Evolutionary conservation across 2,888 invertebrate genomes (phyloP), one percentile per base, ranked within the genome.

Genomic region (Trichopoda pennipes): DNA sequence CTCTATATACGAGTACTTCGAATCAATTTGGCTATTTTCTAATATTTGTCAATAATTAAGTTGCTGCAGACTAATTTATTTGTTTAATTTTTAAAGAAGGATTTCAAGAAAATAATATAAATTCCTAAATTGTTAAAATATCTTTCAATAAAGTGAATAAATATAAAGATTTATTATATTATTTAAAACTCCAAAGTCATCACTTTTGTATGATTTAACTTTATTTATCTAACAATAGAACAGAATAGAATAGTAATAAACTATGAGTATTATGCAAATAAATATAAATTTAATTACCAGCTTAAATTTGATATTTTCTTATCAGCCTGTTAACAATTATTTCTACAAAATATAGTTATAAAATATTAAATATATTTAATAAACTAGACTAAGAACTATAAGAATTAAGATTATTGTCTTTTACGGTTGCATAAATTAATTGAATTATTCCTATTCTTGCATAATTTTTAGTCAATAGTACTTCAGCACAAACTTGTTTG

Each of bases 201-300:
- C 28, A 53, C 14, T 17, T 28, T 32, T 28, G 28, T 28, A 14
- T 23, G n/a, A 47, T n/a, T 28, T 7, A n/a, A 0, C n/a, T 61
- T 6, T 23, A 23, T 47, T 14, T 51, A 21, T 14, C 14, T 4
- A 47, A 16, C 28, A 17, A 47, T 4, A 28, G 6, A 49, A 66
- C 19, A 55, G 28, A 53, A 53, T 42, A 58, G 32, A 44, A 42
- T 9, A 3, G 35, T 4, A 28, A 28, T 28, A 28, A 28, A 28
- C 28, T 28, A 28, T n/a, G n/a, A n/a, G n/a, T n/a, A n/a, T 58
- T 61, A 23, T 38, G 35, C 21, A 61, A 61, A 69, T 61, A 44
- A 61, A 76, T 69, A 19, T 7, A 38, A 76, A 53, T 76, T 76
- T 69, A 69, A 76, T 69, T 76, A 61, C 58, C 68, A 69, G 61